A percentile compares a stretch with the other conserved stretches of the same genome.
Conservation (phyloP, 2,888 invertebrate species). For the Gandaritis pyraliata region DNA sequence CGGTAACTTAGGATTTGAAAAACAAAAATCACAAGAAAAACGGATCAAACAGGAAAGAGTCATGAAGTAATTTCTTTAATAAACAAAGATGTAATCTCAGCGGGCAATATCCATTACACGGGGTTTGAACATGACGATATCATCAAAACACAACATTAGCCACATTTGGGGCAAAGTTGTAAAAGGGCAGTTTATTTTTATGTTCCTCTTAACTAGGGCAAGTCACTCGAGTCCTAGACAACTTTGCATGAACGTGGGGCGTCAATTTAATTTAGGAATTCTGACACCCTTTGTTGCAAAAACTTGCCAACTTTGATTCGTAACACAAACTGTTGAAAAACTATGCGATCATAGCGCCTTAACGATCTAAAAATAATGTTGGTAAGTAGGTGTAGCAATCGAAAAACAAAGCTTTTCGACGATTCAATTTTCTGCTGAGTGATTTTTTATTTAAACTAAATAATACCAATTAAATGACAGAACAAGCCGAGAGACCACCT, state of each 20-base stretch:
- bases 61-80: slow-evolving; percentile 14
- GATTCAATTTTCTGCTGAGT: too few relatives aligned
- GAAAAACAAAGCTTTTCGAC: too few relatives aligned
- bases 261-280: slow-evolving; percentile 2
- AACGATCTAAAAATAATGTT: too few relatives aligned
- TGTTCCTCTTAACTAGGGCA: slow-evolving; percentile 30
- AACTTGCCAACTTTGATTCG: background rate
- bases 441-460: too few relatives aligned
- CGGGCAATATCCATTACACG: slow-evolving; percentile 18
- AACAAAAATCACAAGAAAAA: too few relatives aligned
- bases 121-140: slow-evolving; percentile 17
- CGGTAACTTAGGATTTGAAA: too few relatives aligned
- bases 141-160: slow-evolving; percentile 37
- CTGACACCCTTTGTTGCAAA: background rate
- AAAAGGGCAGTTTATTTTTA: slow-evolving; percentile 34
- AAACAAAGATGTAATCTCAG: slow-evolving; percentile 26
- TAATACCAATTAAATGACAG: too few relatives aligned
- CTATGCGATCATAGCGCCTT: too few relatives aligned
- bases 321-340: too few relatives aligned
- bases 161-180: slow-evolving; percentile 38
- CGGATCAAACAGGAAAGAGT: background rate
- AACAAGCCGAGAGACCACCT: too few relatives aligned
- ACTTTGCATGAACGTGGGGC: slow-evolving; percentile 6
- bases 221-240: slow-evolving; percentile 18
- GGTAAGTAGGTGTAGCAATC: too few relatives aligned